Evolutionary conservation across 1,140 invertebrate genomes (phyloP), one percentile per base, ranked within the genome.

Genomic region (Nymphalis io): DNA sequence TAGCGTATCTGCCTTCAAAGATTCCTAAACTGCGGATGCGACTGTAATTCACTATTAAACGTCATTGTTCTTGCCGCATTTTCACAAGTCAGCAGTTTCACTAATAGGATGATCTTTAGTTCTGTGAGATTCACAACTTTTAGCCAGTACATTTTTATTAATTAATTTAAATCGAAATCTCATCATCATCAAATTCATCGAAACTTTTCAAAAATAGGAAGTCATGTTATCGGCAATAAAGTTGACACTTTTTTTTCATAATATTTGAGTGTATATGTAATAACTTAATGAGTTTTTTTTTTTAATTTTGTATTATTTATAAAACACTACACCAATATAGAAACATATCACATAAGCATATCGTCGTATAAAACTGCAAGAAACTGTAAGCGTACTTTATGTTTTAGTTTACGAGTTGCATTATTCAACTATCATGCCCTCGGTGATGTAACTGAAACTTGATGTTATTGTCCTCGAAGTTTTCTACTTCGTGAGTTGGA

Each of bases 1-100:
- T 40, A 64, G 61, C 57, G 44, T 70, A 55, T 70, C 62, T 59
- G 62, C 57, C 46, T 51, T 55, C 51, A 6, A 13, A 67, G 69
- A 57, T 61, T 61, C 12, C 23, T 44, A 21, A 71, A 71, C 68
- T 66, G 40, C 63, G 63, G 72, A 73, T 65, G 67, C 67, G 66
- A 68, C 60, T 69, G 71, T 75, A 72, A 72, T 76, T 77, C 72
- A 70, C 58, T 69, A 71, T 72, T 73, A 75, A 73, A 68, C 70
- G 71, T 74, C 72, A 74, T 70, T 74, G 72, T 74, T 69, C 72
- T 70, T 62, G 64, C 63, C 68, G 67, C 59, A 63, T 53, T 74
- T 74, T 66, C 58, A 55, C 53, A 39, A 73, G 42, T 74, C 74
- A 73, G 74, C 70, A 70, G 66, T 70, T 67, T 70, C 39, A 62